These are phyloP conservation scores for Syngnathus acus DNA, from an alignment of 2,797 vertebrate species.

Conservation along the genomic window DNA sequence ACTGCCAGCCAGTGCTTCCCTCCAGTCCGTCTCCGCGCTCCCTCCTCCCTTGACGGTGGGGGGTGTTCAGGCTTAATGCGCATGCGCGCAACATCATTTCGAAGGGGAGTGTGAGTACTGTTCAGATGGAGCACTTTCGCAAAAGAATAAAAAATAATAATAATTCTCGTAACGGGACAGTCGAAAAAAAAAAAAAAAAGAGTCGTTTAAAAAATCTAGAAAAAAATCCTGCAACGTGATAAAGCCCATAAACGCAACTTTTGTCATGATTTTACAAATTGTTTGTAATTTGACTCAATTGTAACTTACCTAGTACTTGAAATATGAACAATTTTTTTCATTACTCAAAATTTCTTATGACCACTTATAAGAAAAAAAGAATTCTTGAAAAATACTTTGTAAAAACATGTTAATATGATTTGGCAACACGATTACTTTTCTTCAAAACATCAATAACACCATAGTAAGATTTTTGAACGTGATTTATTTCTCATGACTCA, in stretches of 20 bases:
- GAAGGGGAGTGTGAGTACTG: constrained; percentile 29
- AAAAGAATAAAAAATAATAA: neutral
- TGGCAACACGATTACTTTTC: neutral
- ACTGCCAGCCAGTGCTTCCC: constrained; percentile 54
- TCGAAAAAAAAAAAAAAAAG: no score
- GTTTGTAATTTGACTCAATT: no score
- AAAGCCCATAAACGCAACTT: no score
- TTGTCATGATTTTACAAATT: no score
- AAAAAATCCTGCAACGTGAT: no score
- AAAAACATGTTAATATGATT: neutral
- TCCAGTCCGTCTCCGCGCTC: constrained; percentile 6
- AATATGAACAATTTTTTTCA: no score
- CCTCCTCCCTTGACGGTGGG: constrained; percentile 49
- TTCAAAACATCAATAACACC: neutral
- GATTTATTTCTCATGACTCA: neutral
- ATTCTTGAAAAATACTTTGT: no score
- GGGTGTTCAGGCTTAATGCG: constrained; percentile 32
- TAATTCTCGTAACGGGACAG: no score
- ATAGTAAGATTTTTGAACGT: neutral
- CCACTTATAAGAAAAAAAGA: no score
- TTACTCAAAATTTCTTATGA: no score
- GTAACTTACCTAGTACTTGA: no score
- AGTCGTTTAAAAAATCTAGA: no score
- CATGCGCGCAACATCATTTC: constrained; percentile 64
- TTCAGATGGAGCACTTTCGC: constrained; percentile 52